Base-by-base conservation (phyloP, 2,797 vertebrate genomes). In the Telmatherina bonti region DNA sequence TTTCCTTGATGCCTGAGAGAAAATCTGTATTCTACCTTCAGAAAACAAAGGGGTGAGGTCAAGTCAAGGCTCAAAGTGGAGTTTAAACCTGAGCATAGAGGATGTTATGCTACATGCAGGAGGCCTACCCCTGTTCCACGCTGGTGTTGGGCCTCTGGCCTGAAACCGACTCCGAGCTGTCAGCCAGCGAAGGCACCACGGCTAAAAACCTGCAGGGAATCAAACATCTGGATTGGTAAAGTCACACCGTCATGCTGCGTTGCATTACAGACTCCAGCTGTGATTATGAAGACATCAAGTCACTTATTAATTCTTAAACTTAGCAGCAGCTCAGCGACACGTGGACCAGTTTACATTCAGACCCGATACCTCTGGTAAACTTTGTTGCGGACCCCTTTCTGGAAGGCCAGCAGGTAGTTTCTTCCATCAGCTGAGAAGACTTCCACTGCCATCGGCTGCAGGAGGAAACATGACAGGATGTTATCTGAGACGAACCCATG, bases 81-180 rank as follows among this genome's bases (percentile, higher is more conserved):
- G 8, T 20, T 43, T 6, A 43, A n/a, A 45, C 20, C 24, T 41
- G 7, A 8, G 33, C 18, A 20, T 29, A 13, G 4, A 24, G 22
- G 24, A 26, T 22, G 18, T 41, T 5, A 5, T 41, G 15, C 11
- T 18, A 18, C 15, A 18, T 41, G 16, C 2, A 45, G 16, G 27
- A 16, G 16, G 9, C 77, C 70, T 93, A 98, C 98, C 98, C 98
- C 79, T 99, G 97, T 45, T 99, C 98, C 13, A 99, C 98, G 1
- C 98, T 99, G 79, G 98, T 99, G 92, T 99, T 99, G 1, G 98
- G 97, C 56, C 97, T 95, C 83, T 99, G 98, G 36, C 98, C 98
- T 22, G 98, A 99, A 8, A 99, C 98, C 0, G 97, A 99, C 85
- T 99, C 98, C 0, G 97, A 99, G 92, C 98, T 99, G 93, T 99